phyloP scores from a whole-genome alignment of 2,888 invertebrate genomes.

The Pachycephus smyrnensis region DNA sequence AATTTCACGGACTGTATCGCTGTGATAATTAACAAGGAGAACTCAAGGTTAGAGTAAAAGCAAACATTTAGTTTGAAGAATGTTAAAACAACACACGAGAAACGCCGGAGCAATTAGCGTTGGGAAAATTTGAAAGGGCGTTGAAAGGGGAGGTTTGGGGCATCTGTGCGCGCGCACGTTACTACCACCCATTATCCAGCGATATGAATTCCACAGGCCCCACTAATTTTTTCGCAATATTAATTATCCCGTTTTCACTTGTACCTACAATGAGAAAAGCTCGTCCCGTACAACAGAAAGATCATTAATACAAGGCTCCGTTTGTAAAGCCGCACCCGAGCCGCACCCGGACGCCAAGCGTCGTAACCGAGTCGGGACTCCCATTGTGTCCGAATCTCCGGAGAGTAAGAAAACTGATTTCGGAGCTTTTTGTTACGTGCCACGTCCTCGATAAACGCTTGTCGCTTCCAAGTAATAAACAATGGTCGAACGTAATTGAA shows the following conservation, averaged over 20 bases:
- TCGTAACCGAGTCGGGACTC: conserved; percentile 23
- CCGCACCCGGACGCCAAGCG: background rate
- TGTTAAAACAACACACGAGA: conserved; percentile 6
- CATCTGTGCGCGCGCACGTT: background rate
- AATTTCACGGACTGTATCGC: background rate
- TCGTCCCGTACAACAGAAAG: conserved; percentile 25
- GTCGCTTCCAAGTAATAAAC: background rate
- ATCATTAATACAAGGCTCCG: conserved; percentile 54
- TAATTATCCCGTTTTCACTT: conserved; percentile 34
- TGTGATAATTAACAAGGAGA: conserved; percentile 2
- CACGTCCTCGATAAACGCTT: conserved; percentile 1
- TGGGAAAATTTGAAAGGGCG: background rate
- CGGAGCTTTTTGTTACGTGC: background rate
- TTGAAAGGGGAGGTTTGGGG: background rate
- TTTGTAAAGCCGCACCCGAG: conserved; percentile 19
- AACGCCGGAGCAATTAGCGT: conserved; percentile 1
- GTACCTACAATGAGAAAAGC: background rate
- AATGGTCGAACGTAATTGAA: background rate
- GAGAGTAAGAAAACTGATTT: conserved; percentile 3
- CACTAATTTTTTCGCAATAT: conserved; percentile 37
- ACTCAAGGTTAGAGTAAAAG: background rate
- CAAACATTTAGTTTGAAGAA: conserved; percentile 6
- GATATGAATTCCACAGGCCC: conserved; percentile 15
- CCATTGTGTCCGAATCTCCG: conserved; percentile 41
- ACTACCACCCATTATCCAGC: conserved; percentile 1